These are phyloP conservation scores for Tetragnatha montana DNA, from an alignment of 2,888 invertebrate species.

Conservation along the genomic window DNA sequence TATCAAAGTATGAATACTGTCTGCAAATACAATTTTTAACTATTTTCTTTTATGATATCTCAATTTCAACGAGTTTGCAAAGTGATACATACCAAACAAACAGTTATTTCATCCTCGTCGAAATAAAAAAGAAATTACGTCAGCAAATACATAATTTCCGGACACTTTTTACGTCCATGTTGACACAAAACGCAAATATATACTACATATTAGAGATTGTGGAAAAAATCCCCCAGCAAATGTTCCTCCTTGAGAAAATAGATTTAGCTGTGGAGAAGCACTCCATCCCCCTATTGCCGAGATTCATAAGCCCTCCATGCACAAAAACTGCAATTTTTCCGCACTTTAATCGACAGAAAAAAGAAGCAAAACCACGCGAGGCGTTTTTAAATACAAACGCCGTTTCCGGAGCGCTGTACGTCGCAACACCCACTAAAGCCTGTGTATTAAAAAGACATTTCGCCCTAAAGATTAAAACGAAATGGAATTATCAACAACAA, in stretches of 20 bases:
- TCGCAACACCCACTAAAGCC: conserved; percentile 39
- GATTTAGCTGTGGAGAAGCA: background rate
- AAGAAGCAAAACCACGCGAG: conserved; percentile 3
- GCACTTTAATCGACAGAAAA: conserved; percentile 9
- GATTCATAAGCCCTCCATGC: background rate
- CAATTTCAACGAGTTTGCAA: too few species aligned
- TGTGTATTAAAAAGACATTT: conserved; percentile 69
- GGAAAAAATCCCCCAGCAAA: background rate
- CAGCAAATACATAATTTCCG: too few species aligned
- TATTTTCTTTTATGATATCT: too few species aligned
- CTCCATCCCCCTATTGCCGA: background rate
- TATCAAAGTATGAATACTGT: too few species aligned
- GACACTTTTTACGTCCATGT: too few species aligned
- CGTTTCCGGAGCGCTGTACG: conserved; percentile 12
- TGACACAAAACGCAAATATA: too few species aligned
- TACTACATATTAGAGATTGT: too few species aligned
- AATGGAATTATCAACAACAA: conserved; percentile 68
- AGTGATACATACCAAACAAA: too few species aligned
- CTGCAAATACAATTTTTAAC: too few species aligned
- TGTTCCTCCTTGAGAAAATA: background rate
- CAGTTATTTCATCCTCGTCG: too few species aligned
- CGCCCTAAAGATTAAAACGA: conserved; percentile 67
- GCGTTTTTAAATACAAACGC: conserved; percentile 55
- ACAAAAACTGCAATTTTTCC: background rate
- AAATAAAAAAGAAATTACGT: background rate